Percentiles rank a stretch among this genome's conserved stretches.
phyloP scores from a whole-genome alignment of 2,113 vertebrate genomes.

The Rutilus rutilus region DNA sequence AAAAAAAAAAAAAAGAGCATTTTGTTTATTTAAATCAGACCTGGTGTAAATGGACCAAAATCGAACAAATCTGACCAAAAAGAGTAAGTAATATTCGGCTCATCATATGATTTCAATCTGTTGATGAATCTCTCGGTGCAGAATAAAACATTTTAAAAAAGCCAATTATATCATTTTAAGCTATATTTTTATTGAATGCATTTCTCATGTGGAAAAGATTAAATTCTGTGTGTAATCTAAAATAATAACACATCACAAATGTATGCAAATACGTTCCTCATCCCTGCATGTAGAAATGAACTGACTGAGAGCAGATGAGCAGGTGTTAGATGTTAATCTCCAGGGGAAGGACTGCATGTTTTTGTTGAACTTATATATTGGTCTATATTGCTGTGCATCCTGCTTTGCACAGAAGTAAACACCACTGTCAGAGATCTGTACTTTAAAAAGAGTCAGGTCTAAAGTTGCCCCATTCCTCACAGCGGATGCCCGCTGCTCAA shows the following conservation, averaged over 20 bases:
- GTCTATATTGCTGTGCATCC: slow-evolving; percentile 49
- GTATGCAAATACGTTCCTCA: not conserved
- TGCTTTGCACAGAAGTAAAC: slow-evolving; percentile 60
- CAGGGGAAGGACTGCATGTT: slow-evolving; percentile 19
- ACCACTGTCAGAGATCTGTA: slow-evolving; percentile 48
- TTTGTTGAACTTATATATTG: slow-evolving; percentile 36
- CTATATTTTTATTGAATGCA: too few relatives aligned
- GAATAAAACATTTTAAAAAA: too few relatives aligned
- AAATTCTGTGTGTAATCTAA: not conserved
- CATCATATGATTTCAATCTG: too few relatives aligned
- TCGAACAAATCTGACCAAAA: too few relatives aligned
- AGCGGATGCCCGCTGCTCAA: slow-evolving; percentile 38
- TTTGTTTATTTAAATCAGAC: not conserved
- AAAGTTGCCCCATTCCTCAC: not conserved
- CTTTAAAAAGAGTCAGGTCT: not conserved
- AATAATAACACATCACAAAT: not conserved
- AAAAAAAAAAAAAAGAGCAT: not conserved
- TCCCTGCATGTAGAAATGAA: not conserved
- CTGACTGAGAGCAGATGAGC: not conserved
- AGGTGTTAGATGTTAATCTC: slow-evolving; percentile 23
- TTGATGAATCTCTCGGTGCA: too few relatives aligned
- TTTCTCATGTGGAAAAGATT: not conserved
- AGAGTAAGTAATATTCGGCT: too few relatives aligned
- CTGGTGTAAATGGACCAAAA: too few relatives aligned
- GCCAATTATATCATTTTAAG: too few relatives aligned